Base-by-base conservation (phyloP, 2,113 vertebrate species). In the Lathamus discolor region DNA sequence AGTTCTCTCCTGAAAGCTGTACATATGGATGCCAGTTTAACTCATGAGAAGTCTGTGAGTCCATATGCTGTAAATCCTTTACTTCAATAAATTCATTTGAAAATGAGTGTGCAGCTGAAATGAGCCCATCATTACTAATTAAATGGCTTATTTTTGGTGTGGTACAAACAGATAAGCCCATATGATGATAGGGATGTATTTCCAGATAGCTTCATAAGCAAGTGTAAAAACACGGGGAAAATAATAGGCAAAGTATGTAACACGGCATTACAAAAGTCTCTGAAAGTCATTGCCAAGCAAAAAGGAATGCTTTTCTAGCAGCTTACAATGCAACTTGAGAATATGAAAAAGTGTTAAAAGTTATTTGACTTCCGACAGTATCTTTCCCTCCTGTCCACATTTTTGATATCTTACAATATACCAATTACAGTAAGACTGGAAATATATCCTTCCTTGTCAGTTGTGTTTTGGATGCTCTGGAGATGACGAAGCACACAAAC, bases 31-130 rank as follows among this genome's bases (percentile, higher is more conserved):
- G 96, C 97, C 97, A 95, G 95, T 97, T 96, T 92, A 97, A 97
- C 90, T 98, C 94, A 95, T 94, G 70, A 96, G 84, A 95, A 91
- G 94, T 95, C 91, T 97, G 95, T 98, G 93, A 98, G 97, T 97
- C 96, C 96, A 97, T 97, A 98, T 98, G 96, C 94, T 98, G 96
- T 98, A 98, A 98, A 98, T 97, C 95, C 95, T 97, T 98, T 98
- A 97, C 97, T 97, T 98, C 94, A 98, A 98, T 98, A 98, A 98
- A 98, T 96, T 95, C 91, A 97, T 98, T 98, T 97, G 89, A 98
- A 98, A 97, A 96, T 95, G 92, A 97, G 79, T 79, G 77, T 94
- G 91, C 90, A 97, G 73, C 86, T 97, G 83, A 83, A 83, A 91
- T 93, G 63, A 95, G 81, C 92, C 73, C 92, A 33, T 90, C 90